Evolutionary conservation across 2,113 vertebrate species (phyloP), one percentile per base, ranked within the genome.

Genomic region (Sisor rabdophorus): DNA sequence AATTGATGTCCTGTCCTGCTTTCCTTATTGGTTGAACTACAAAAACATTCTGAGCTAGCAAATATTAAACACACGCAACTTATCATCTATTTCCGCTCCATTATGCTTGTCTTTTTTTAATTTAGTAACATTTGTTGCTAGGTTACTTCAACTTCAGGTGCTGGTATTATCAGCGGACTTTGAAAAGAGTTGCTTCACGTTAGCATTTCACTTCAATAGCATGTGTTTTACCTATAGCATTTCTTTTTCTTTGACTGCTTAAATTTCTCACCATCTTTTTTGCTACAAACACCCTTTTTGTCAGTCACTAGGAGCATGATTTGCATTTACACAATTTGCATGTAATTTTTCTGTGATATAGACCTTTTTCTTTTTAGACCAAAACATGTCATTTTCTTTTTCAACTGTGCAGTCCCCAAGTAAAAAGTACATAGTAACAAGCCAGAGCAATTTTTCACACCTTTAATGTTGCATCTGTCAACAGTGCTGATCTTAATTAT

Each of bases 401-500:
- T 28, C 60, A 55, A 53, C 24, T 71, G 63, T 20, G 19, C 28
- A 53, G 64, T 79, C 73, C 36, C 12, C 47, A 24, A 28, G 19
- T 52, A 2, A 53, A 40, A 61, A 68, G 32, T 79, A 75, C 78
- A 73, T 53, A 77, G 56, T 71, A 56, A 26, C 55, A 28, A 64
- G 71, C 76, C 61, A 17, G 76, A 74, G 59, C n/a, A 3, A 70
- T 81, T 79, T 73, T 26, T 78, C 79, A 75, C 32, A 55, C 55
- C 77, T 86, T 82, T 86, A 76, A 83, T 80, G 80, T 79, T 44
- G 24, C 58, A 30, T 58, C 53, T 73, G 73, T 71, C 11, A 44
- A 82, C 36, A 72, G 40, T 26, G n/a, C 50, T 59, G 65, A 67
- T 79, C 22, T 79, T 69, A 85, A 79, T 83, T 78, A 84, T 74